Conservation (phyloP, 2,113 vertebrate genomes). For the Cyphomyrus plagiostoma region DNA sequence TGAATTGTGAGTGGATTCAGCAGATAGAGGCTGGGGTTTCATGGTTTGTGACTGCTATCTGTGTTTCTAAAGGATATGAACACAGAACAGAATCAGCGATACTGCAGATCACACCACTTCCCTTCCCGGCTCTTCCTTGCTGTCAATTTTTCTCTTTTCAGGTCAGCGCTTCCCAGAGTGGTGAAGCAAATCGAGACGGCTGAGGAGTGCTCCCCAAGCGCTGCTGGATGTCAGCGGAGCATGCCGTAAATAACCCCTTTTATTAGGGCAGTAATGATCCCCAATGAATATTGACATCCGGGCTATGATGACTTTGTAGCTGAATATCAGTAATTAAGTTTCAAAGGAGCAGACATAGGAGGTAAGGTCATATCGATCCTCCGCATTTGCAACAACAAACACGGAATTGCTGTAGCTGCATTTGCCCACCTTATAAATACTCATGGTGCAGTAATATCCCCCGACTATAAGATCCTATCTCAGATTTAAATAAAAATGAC, state of each 20-base stretch:
- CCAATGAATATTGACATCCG: conserved; percentile 68
- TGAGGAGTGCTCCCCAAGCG: conserved; percentile 49
- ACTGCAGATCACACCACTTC: conserved; percentile 48
- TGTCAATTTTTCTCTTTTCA: conserved; percentile 63
- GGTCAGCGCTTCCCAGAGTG: conserved; percentile 60
- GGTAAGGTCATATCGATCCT: conserved; percentile 73
- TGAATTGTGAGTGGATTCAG: not conserved
- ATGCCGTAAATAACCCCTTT: conserved; percentile 64
- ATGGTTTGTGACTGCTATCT: conserved; percentile 8
- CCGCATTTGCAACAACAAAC: conserved; percentile 53
- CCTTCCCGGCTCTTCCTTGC: conserved; percentile 46
- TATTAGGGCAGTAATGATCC: conserved; percentile 69
- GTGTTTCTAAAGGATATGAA: not conserved
- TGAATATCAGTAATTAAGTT: conserved; percentile 74
- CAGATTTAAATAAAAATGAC: not conserved
- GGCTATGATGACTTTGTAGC: conserved; percentile 71
- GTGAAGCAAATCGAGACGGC: conserved; percentile 59
- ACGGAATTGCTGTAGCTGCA: conserved; percentile 53
- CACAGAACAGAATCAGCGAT: conserved; percentile 43
- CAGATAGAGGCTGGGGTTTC: not conserved
- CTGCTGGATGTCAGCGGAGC: conserved; percentile 55
- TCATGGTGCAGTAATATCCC: not conserved
- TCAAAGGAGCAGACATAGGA: conserved; percentile 59
- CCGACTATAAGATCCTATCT: not conserved
- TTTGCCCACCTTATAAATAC: conserved; percentile 46